phyloP scores from a whole-genome alignment of 2,888 invertebrate genomes.

The Pegoplata infirma region DNA sequence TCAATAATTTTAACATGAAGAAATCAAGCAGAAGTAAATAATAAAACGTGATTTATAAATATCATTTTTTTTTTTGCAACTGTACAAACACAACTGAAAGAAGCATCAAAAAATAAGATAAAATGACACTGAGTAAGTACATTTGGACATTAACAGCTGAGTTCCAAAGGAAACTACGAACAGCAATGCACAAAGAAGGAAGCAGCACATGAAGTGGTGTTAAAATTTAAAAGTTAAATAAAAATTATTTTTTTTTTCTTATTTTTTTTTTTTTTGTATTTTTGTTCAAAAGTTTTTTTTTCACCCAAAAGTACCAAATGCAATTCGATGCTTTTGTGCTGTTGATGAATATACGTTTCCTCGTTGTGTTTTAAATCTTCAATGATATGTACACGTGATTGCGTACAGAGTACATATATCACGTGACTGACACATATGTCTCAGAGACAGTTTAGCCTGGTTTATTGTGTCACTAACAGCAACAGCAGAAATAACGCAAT shows the following conservation, averaged over 20 bases:
- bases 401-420: constrained; percentile 35
- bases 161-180: background rate
- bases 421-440: constrained; percentile 47
- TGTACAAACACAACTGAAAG: background rate
- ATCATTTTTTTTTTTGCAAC: no score
- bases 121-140: background rate
- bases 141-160: background rate
- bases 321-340: background rate
- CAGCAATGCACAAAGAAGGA: background rate
- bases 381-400: constrained; percentile 47
- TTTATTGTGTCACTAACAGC: constrained; percentile 25
- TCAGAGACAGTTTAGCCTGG: constrained; percentile 27
- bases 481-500: background rate
- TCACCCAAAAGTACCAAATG: no score
- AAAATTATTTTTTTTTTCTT: background rate
- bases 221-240: background rate
- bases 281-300: no score
- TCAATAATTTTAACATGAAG: no score
- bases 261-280: no score
- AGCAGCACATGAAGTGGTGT: background rate
- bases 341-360: background rate
- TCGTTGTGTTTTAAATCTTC: constrained; percentile 1
- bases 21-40: no score
- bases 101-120: no score
- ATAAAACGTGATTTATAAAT: no score